Base-by-base conservation (phyloP, 2,888 invertebrate species). In the Raillietiella orientalis region DNA sequence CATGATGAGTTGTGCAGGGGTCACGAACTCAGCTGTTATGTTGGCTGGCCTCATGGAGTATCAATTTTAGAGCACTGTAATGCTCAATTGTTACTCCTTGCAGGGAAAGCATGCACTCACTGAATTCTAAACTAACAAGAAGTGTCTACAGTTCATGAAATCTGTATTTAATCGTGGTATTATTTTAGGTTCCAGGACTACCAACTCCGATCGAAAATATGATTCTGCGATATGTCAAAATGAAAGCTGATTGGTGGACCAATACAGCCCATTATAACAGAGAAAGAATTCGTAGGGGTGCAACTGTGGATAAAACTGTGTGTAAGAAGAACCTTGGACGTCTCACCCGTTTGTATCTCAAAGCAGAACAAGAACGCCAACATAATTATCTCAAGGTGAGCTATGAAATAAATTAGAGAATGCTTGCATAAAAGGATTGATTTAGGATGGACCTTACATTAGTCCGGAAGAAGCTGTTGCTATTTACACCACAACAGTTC, bases 201-300 rank as follows among this genome's bases (percentile, higher is more conserved):
- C 96, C 96, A 0, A 93, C 84, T 16, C 96, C 96, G 0, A 93
- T 99, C 33, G 96, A 99, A 52, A 99, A 96, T 52, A 99, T 99
- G 96, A 96, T 99, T 37, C 59, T 99, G 30, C 64, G 96, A 17
- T 99, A 93, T 49, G 96, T 99, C 8, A 96, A 96, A 49, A 93
- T 96, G 69, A 99, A 99, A 46, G 96, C 96, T 0, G 96, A 99
- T 48, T 99, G 96, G 96, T 99, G 96, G 96, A 99, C 96, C 0
- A 99, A 96, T 48, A 96, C 96, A 0, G 93, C 96, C 1, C 96
- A 99, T 47, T 99, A 99, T 50, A 99, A 99, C 52, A 61, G 96
- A 21, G 96, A 99, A 49, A 59, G 96, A 39, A 96, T 99, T 35
- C 63, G 96, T 3, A 64, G 96, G 37, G 96, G 96, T n/a, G 96